Evolutionary conservation across 2,113 vertebrate genomes (phyloP), one percentile per base, ranked within the genome.

Genomic region (Haemorhous mexicanus): DNA sequence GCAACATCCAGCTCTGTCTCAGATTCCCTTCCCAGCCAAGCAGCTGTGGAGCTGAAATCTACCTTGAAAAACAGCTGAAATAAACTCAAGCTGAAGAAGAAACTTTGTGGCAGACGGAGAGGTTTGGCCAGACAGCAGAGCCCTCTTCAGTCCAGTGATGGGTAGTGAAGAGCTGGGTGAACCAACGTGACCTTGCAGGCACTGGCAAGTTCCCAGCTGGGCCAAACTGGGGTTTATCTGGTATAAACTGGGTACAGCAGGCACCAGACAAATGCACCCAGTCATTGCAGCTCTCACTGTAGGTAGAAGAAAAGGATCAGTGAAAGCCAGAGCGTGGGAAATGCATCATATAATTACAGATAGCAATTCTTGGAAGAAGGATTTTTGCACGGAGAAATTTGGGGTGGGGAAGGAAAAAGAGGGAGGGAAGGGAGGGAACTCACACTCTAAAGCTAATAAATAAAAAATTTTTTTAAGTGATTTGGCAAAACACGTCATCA

Each of bases 61-160:
- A 50, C 41, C 73, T 75, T 46, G 77, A 84, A 84, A 88, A 87
- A 61, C 62, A 87, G 62, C 37, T 2, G 11, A 53, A 49, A 76
- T 7, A 14, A 46, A 22, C 50, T 26, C 43, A 43, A 33, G 43
- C 3, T 3, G 73, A 39, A 62, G 69, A 56, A 68, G 21, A 47
- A 90, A 43, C 8, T 56, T 80, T 30, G 72, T 46, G 72, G 47
- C 59, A 86, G 55, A 41, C 76, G 66, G 88, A 72, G 88, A 93
- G 64, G 30, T 97, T 96, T 75, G 88, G 83, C 85, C 95, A 93
- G 93, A 72, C 93, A 93, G 94, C 83, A 92, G 93, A 95, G 93
- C 95, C 95, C 94, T 97, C 96, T 97, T 97, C 92, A 97, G 95
- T 94, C 77, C 76, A 24, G n/a, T 5, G 3, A 39, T 1, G 41